phyloP scores from a whole-genome alignment of 2,888 invertebrate species.

The Machimus rusticus region DNA sequence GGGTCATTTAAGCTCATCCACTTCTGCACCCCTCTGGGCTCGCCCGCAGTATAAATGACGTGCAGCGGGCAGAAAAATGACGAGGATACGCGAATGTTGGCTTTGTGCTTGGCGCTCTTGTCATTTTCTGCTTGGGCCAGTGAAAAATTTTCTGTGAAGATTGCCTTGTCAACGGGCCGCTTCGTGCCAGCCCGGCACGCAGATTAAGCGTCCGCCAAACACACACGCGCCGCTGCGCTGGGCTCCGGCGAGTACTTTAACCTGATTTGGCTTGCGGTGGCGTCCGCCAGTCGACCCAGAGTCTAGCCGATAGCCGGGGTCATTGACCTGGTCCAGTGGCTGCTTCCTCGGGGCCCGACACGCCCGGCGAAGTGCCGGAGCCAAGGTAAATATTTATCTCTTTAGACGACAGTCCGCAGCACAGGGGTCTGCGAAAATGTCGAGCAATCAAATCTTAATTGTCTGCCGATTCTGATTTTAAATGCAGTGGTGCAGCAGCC shows the following conservation, averaged over 20 bases:
- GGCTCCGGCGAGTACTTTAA: slow-evolving; percentile 21
- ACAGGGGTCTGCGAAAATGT: background rate
- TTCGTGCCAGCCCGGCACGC: background rate
- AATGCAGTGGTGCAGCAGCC: background rate
- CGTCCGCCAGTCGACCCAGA: background rate
- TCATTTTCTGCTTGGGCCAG: slow-evolving; percentile 19
- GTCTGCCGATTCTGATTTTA: background rate
- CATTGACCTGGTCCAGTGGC: background rate
- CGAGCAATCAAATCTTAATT: slow-evolving; percentile 12
- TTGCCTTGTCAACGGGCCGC: no score
- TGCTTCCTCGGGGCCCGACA: background rate
- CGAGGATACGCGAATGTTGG: background rate
- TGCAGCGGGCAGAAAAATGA: slow-evolving; percentile 23
- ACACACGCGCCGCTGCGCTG: background rate
- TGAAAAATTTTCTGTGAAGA: slow-evolving; percentile 9
- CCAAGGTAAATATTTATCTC: slow-evolving; percentile 14
- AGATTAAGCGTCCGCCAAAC: background rate
- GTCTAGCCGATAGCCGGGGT: background rate
- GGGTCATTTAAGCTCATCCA: slow-evolving; percentile 28
- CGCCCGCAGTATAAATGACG: slow-evolving; percentile 9
- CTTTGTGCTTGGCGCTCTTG: slow-evolving; percentile 12
- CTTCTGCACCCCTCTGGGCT: background rate
- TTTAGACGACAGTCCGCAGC: background rate
- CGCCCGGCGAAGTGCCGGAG: background rate
- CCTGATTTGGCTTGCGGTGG: slow-evolving; percentile 6